Evolutionary conservation across 2,113 vertebrate genomes (phyloP), one percentile per base, ranked within the genome.

Genomic region (Ptyas mucosa): DNA sequence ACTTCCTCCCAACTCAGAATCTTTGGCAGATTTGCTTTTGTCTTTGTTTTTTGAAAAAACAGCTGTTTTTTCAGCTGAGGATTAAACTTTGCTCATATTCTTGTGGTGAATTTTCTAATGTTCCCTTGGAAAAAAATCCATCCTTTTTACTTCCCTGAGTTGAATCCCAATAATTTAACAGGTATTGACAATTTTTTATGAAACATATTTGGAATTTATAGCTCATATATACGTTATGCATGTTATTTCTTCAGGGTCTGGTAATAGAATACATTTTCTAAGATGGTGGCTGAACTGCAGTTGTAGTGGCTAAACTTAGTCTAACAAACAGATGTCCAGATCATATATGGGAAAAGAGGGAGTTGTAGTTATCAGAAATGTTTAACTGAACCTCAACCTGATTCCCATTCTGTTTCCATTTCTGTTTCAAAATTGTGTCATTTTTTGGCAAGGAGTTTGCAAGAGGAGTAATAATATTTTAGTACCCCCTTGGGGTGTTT

Each of bases 41-140:
- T 55, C 14, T 51, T 15, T 94, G 95, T 93, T 88, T 93, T 52
- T 95, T 89, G 95, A 23, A 96, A 55, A 94, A 97, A 96, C 97
- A 98, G 97, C 98, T 98, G 98, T 96, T 98, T 98, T 93, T 98
- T 98, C 97, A 98, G 97, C 96, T 98, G 97, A 98, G 96, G 96
- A 96, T 97, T 95, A 97, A 96, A 96, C 94, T 96, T 96, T 97
- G 89, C 94, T 97, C 94, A 95, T 94, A 97, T 96, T 95, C 95
- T 97, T 96, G 92, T 94, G 94, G 94, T 95, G 96, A 96, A 96
- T 97, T 96, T 93, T 95, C 95, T 95, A 96, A 91, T 49, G 89
- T 96, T 97, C 97, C 96, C 93, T 94, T 61, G 86, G 52, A 5
- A 95, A 94, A 90, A 95, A 29, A n/a, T 64, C 93, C 86, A 26